phyloP scores from a whole-genome alignment of 2,888 invertebrate genomes.

The Epistrophe grossulariae region DNA sequence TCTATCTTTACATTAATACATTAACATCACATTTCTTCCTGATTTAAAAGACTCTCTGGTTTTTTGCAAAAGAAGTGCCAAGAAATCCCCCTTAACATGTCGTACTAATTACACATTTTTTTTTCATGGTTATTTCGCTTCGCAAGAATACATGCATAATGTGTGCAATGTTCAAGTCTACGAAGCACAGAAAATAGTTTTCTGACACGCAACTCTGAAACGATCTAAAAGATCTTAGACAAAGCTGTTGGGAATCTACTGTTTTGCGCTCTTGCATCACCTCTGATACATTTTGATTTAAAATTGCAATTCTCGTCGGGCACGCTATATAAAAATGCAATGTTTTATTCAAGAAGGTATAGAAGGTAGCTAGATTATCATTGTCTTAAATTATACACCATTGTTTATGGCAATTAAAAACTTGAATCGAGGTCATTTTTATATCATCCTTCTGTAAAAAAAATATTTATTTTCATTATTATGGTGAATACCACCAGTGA shows the following conservation, averaged over 20 bases:
- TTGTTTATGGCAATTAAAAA: constrained; percentile 50
- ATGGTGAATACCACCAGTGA: neutral
- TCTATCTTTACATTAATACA: constrained; percentile 9
- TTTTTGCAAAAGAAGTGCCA: constrained; percentile 52
- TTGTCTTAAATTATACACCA: constrained; percentile 52
- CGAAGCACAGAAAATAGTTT: constrained; percentile 74
- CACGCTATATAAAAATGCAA: constrained; percentile 57
- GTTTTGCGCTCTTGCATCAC: constrained; percentile 61
- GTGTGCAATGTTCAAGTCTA: constrained; percentile 73
- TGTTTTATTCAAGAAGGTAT: constrained; percentile 46
- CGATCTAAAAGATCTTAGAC: constrained; percentile 61
- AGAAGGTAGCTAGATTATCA: constrained; percentile 37
- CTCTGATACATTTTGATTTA: constrained; percentile 42
- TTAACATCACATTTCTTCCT: constrained; percentile 40
- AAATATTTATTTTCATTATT: neutral
- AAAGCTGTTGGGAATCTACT: constrained; percentile 67
- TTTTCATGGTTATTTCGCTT: constrained; percentile 54
- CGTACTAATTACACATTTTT: constrained; percentile 68
- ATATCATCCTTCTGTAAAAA: constrained; percentile 13
- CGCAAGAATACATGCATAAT: constrained; percentile 70
- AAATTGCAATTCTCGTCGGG: constrained; percentile 59
- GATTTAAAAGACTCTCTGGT: constrained; percentile 32
- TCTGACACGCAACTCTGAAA: constrained; percentile 71
- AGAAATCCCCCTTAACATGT: constrained; percentile 71
- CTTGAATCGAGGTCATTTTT: constrained; percentile 54